A percentile compares a stretch with the other conserved stretches of the same genome.
These are phyloP conservation scores for Agapornis roseicollis DNA, from an alignment of 2,113 vertebrate species.

Conservation along the genomic window DNA sequence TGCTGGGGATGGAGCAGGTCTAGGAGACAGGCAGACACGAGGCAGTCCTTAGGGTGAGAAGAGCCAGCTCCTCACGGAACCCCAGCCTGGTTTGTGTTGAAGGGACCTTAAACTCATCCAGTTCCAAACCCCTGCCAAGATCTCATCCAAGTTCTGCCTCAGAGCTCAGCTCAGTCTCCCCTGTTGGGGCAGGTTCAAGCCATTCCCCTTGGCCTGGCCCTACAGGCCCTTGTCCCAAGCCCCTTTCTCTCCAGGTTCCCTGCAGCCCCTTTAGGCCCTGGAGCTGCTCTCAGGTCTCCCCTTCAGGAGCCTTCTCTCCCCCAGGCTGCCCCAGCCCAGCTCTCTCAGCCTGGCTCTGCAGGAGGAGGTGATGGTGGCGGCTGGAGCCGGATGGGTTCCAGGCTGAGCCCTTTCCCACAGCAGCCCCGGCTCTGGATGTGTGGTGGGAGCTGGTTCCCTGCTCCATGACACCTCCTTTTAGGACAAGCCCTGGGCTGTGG, in stretches of 20 bases:
- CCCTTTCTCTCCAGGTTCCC: no score
- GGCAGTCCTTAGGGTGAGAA: not conserved
- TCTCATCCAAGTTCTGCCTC: no score
- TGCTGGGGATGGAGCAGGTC: not conserved
- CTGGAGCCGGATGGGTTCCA: not conserved
- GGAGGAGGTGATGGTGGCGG: not conserved
- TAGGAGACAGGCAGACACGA: not conserved
- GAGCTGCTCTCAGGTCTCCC: no score
- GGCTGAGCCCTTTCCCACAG: not conserved
- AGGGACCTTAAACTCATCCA: not conserved
- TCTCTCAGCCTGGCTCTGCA: not conserved
- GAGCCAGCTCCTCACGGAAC: not conserved
- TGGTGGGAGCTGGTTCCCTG: not conserved
- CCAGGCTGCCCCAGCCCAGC: not conserved
- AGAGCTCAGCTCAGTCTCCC: no score
- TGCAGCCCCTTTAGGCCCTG: no score
- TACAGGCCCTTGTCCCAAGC: no score
- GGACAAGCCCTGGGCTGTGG: rapidly evolving
- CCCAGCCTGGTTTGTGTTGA: not conserved
- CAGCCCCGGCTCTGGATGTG: not conserved
- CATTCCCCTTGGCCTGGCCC: no score
- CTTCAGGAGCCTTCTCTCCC: not conserved
- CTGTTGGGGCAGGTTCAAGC: no score
- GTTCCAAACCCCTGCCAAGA: not conserved
- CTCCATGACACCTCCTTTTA: not conserved